Base-by-base conservation (phyloP, 2,113 vertebrate genomes). In the Prinia subflava region DNA sequence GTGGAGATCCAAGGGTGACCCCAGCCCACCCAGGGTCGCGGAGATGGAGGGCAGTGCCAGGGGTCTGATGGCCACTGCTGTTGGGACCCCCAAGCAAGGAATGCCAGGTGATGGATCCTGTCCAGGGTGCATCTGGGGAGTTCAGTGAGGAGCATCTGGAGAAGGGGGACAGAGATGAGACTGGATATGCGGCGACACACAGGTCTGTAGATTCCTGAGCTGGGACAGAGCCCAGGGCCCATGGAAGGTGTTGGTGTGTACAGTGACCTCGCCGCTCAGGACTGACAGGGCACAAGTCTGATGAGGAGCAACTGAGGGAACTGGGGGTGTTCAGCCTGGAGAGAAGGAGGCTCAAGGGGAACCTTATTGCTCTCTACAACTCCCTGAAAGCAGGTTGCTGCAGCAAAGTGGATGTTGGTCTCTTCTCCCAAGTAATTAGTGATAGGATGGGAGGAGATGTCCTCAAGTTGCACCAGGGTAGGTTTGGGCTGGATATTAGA, bases 361-460 rank as follows among this genome's bases (percentile, higher is more conserved):
- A 49, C 12, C 5, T 47, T 33, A 13, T 2, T 5, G 4, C 8
- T 69, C 55, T 42, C 31, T 33, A 10, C 21, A 47, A 3, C 30
- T 55, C 11, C 15, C 30, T 76, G 79, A 35, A 35, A 55, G 30
- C 37, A 53, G 15, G 10, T 5, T 37, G 13, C 20, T 53, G n/a
- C 30, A 55, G 47, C 17, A 18, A 60, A 37, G 7, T 41, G 62
- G 14, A 23, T 3, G 6, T 41, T 0, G 0, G n/a, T 46, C 47
- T 35, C 47, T 69, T 49, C 31, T 41, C 41, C 10, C 31, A 42
- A 8, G 21, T 23, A 69, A 62, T 14, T 31, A n/a, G 16, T 13
- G n/a, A 25, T 2, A 68, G 28, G 11, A 47, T 16, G 27, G 75
- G 20, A n/a, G 2, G n/a, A 68, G 53, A n/a, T 6, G 13, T 17